Base-by-base conservation (phyloP, 2,113 vertebrate genomes). In the Mixornis gularis region DNA sequence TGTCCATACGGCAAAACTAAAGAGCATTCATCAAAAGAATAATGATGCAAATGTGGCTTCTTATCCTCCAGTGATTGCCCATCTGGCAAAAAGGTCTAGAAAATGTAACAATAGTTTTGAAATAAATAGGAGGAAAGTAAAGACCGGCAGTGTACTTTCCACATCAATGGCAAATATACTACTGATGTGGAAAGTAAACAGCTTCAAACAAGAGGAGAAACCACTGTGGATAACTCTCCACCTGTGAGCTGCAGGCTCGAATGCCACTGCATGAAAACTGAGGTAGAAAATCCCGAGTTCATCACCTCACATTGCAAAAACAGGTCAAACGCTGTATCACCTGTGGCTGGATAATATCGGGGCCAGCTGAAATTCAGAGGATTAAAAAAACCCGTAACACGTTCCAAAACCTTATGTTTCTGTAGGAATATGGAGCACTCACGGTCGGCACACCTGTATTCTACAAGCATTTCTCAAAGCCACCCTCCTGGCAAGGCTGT, bases 141-240 rank as follows among this genome's bases (percentile, higher is more conserved):
- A 96, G 95, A 89, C 91, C 63, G 77, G 93, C 89, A 92, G 93
- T 95, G 95, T 95, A 95, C 96, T 96, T 96, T 96, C 91, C 94
- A 95, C 87, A 95, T 93, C 95, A 70, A 70, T 76, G 79, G 89
- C 87, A 94, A 94, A 96, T 94, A 87, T 12, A 46, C 36, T 79
- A 81, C 41, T 83, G 92, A 93, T 92, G 87, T 95, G 94, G 94
- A 94, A 96, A 95, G 94, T 41, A 95, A 95, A 95, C 60, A 96
- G 44, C 87, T 90, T 74, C 11, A 7, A 72, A 89, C 59, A 76
- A 66, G 84, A 79, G 59, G 11, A 73, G 74, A 89, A 88, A 78
- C 86, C 40, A 51, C 34, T 13, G 66, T 20, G 70, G 69, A 62
- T 44, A 92, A 74, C 70, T 60, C 52, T 32, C 63, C 62, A 41